Evolutionary conservation across 2,113 vertebrate species (phyloP), one percentile per base, ranked within the genome.

Genomic region (Rhegmatorhina hoffmannsi): DNA sequence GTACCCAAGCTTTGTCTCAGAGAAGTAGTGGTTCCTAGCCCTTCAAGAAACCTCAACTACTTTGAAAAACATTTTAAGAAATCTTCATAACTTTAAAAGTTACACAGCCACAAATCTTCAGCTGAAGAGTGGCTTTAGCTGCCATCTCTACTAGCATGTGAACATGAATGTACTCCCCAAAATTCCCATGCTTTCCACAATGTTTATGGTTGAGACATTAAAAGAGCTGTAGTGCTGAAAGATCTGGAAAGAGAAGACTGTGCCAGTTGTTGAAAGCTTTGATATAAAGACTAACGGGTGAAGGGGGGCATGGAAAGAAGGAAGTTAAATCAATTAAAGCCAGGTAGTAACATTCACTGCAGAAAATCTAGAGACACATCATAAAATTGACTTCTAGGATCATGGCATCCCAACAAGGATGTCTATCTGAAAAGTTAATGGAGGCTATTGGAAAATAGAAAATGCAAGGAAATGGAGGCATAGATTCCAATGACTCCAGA

Each of bases 221-320:
- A 34, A 46, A 66, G 14, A 43, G 9, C 10, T 68, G 23, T 10
- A 59, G 25, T 5, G 8, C 17, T 50, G 20, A 63, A 11, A 56
- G 53, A 36, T 15, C 2, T 52, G 24, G 40, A 38, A 79, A 80
- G 69, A 59, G 5, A 17, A 76, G 19, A 21, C 5, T 49, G 4
- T 18, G 13, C 20, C 18, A 88, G 31, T 2, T 23, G 10, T 3
- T 38, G 21, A 40, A 70, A 66, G 6, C 18, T 17, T 60, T 2
- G 1, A 8, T 24, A 34, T 0, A 1, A 38, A 8, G 7, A 3
- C 13, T 76, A 34, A n/a, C 17, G 17, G 29, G 23, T 26, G 34
- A 77, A 74, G 31, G 60, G 4, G 7, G 12, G 8, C 43, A 74
- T 33, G 3, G 28, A 80, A 81, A 92, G 29, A 6, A 75, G 17